Conservation (phyloP, 2,888 invertebrate species). For the Drosophila quasianomalipes region DNA sequence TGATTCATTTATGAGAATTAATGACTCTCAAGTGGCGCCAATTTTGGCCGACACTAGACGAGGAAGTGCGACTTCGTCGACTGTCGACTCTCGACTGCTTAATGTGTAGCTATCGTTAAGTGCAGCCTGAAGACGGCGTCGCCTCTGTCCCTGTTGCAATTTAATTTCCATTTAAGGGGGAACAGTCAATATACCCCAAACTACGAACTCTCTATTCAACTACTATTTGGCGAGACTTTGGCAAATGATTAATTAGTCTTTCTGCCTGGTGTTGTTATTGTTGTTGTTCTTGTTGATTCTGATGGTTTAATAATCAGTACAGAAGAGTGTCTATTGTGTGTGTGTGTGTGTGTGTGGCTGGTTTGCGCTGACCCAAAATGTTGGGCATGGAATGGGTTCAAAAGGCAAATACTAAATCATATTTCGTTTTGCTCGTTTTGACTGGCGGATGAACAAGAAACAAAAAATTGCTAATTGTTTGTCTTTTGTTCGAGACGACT, state of each 20-base stretch:
- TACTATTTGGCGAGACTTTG: constrained; percentile 37
- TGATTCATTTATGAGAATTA: constrained; percentile 72
- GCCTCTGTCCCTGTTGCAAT: constrained; percentile 41
- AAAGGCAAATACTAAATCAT: constrained; percentile 65
- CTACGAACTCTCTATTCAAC: neutral
- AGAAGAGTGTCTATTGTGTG: constrained; percentile 61
- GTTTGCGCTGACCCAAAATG: constrained; percentile 43
- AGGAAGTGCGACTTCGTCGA: constrained; percentile 10
- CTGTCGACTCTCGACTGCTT: neutral
- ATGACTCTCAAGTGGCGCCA: constrained; percentile 74
- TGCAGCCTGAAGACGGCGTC: constrained; percentile 32
- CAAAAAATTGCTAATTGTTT: constrained; percentile 70
- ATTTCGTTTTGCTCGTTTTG: constrained; percentile 42
- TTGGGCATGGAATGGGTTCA: constrained; percentile 49
- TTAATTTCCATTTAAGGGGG: constrained; percentile 73
- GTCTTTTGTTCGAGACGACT: constrained; percentile 51
- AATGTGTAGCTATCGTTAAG: constrained; percentile 6
- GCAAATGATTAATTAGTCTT: constrained; percentile 74
- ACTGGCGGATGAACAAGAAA: constrained; percentile 12
- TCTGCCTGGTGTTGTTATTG: constrained; percentile 27
- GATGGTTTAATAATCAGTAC: constrained; percentile 75
- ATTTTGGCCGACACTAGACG: constrained; percentile 49
- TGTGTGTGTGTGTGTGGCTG: constrained; percentile 27
- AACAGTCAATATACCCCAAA: constrained; percentile 9
- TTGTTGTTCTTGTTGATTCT: constrained; percentile 40